Evolutionary conservation across 1,140 invertebrate species (phyloP), one percentile per base, ranked within the genome.

Genomic region (Saccostrea echinata): DNA sequence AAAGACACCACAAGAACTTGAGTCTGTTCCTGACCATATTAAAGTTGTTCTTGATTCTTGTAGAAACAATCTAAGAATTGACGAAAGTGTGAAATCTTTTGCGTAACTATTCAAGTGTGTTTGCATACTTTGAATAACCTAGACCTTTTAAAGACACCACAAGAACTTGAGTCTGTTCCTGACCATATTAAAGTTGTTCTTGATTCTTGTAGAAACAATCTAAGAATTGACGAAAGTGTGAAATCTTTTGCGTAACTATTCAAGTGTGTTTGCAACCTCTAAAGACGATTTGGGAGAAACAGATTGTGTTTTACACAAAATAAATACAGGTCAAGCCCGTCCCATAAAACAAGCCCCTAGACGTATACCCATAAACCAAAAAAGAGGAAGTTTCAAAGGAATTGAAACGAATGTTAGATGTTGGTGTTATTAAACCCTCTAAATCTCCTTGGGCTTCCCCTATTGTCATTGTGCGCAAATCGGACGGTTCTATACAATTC

Each of bases 381-480:
- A 24, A 64, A 33, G 30, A 85, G 21, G n/a, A 3, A 16, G 68
- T 80, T 33, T 18, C 57, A 13, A 53, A 85, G 3, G 55, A 88
- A 35, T 18, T 80, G 43, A 51, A 53, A 3, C 84, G 89, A 51
- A 89, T 96, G 61, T 91, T 92, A 53, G 52, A 88, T 18, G 88
- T 93, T 64, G 94, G 93, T 64, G 91, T 94, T n/a, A 94, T 95
- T 55, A 83, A 88, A 81, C 91, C 91, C 81, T 91, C 93, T 55
- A 88, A 94, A 92, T 13, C 30, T 21, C 93, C 95, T 43, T 96
- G 95, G 95, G 95, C 94, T 12, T 94, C 95, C 8, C 95, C 95
- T 2, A 89, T 96, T 13, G 95, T 96, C 3, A 91, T 94, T 11
- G 94, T 96, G 0, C 35, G 91, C 16, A 96, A 96, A 86, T 64